These are phyloP conservation scores for Glaucomys volans DNA, from an alignment of 2,113 vertebrate genomes.

Conservation along the genomic window DNA sequence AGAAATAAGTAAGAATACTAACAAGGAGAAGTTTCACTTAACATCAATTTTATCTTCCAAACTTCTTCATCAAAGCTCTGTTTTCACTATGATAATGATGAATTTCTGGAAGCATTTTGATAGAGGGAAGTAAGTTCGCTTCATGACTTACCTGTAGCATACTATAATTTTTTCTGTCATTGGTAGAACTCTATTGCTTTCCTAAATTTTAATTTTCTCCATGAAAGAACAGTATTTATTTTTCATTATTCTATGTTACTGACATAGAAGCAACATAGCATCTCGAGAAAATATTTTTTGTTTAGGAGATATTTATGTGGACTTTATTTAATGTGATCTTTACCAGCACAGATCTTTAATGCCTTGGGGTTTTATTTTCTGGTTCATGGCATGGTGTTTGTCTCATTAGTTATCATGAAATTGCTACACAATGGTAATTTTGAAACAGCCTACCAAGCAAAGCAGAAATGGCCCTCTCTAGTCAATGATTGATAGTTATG, in stretches of 20 bases:
- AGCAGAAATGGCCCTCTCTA: not conserved
- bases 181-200: not conserved
- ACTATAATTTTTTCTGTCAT: not conserved
- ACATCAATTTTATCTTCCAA: not conserved
- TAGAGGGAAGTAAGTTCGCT: not conserved
- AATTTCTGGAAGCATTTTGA: not conserved
- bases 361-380: constrained; percentile 13
- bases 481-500: not conserved
- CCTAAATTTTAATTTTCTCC: not conserved
- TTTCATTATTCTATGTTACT: not conserved
- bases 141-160: not conserved
- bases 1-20: not conserved
- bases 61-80: not conserved
- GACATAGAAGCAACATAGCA: not conserved
- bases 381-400: not conserved
- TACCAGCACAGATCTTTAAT: constrained; percentile 22
- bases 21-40: not conserved
- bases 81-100: not conserved
- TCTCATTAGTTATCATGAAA: constrained; percentile 23
- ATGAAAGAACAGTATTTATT: not conserved
- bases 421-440: not conserved
- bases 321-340: constrained; percentile 30
- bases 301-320: not conserved
- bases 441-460: not conserved
- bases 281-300: not conserved